A percentile compares a stretch with the other conserved stretches of the same genome.
These are phyloP conservation scores for Okapia johnstoni DNA, from an alignment of 2,113 vertebrate genomes.

Conservation along the genomic window DNA sequence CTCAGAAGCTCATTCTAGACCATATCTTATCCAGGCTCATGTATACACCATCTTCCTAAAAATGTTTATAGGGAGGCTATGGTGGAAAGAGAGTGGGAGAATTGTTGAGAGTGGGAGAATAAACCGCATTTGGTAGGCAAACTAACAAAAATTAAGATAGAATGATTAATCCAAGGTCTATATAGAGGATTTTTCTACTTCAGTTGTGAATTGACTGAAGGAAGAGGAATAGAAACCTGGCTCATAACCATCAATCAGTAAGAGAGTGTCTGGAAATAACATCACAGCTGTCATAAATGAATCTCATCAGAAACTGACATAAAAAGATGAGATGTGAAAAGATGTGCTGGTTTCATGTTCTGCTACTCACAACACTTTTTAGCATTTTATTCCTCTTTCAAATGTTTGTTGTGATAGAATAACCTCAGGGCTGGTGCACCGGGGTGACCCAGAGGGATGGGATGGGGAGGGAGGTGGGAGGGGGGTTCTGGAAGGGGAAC, in stretches of 20 bases:
- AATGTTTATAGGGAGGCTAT: background rate
- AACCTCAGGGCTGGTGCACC: background rate
- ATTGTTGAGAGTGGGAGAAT: background rate
- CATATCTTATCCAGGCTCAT: background rate
- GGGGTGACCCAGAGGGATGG: too few relatives aligned
- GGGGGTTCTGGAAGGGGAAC: too few relatives aligned
- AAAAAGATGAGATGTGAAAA: background rate
- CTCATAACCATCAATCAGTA: background rate
- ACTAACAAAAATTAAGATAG: background rate
- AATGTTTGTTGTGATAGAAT: background rate
- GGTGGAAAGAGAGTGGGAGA: background rate
- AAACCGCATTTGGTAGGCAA: background rate
- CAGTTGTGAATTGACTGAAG: background rate
- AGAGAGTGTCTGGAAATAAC: background rate
- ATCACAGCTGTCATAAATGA: background rate
- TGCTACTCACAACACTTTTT: background rate
- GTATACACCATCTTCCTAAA: background rate
- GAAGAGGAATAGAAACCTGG: background rate
- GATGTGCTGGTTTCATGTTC: background rate
- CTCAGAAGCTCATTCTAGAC: background rate
- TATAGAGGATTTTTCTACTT: background rate
- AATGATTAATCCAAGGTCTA: background rate
- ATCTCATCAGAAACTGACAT: background rate
- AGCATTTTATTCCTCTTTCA: background rate
- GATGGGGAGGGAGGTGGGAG: too few relatives aligned